These are phyloP conservation scores for Trissolcus basalis DNA, from an alignment of 1,140 invertebrate species.

Conservation along the genomic window DNA sequence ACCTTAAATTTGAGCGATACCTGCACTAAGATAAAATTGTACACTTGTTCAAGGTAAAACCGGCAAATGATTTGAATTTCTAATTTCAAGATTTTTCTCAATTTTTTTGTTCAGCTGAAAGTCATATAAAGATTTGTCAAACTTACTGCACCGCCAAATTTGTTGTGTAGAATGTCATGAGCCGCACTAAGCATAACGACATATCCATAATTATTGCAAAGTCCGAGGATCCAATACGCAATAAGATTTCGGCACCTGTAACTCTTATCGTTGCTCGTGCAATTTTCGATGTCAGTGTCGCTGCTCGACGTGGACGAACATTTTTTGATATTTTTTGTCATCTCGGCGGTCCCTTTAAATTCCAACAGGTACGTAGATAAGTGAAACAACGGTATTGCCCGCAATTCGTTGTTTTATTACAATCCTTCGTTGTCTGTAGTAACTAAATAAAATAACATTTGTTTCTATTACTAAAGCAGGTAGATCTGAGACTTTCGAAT, in stretches of 20 bases:
- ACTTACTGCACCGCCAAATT: conserved; percentile 62
- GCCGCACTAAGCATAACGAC: conserved; percentile 93
- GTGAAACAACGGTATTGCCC: not conserved
- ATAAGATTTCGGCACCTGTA: conserved; percentile 76
- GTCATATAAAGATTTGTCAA: not conserved
- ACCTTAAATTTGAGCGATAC: too few species aligned
- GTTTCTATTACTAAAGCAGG: not conserved
- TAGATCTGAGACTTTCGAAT: not conserved
- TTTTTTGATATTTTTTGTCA: conserved; percentile 32
- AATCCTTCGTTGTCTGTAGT: conserved; percentile 18
- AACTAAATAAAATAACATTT: conserved; percentile 20
- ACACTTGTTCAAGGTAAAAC: too few species aligned
- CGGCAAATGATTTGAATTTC: too few species aligned
- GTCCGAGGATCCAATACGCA: conserved; percentile 86
- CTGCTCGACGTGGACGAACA: conserved; percentile 4
- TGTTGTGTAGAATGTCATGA: conserved; percentile 84
- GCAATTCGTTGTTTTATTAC: conserved; percentile 2
- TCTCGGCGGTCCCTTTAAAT: conserved; percentile 3
- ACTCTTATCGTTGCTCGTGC: conserved; percentile 29
- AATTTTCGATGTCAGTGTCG: conserved; percentile 14
- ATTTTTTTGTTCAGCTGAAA: too few species aligned
- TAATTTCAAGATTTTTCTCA: too few species aligned
- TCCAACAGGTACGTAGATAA: not conserved
- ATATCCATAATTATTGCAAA: conserved; percentile 93
- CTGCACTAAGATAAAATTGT: too few species aligned